These are phyloP conservation scores for Apocheima hispidaria DNA, from an alignment of 2,888 invertebrate genomes.

Conservation along the genomic window DNA sequence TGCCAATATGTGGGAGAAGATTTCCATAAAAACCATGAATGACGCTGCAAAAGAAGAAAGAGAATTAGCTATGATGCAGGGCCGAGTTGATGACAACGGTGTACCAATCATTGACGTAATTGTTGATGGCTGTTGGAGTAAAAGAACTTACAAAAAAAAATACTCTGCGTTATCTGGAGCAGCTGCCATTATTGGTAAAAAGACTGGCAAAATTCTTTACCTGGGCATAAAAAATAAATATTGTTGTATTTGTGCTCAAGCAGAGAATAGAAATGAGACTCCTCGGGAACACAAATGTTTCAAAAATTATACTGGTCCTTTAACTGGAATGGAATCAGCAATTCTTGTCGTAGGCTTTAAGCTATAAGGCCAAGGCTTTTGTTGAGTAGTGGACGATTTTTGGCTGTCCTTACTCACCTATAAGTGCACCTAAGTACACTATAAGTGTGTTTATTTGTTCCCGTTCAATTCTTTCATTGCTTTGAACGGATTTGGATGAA, in stretches of 20 bases:
- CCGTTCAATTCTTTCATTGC: too few relatives aligned
- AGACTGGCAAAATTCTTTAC: conserved; percentile 35
- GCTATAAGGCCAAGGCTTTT: too few relatives aligned
- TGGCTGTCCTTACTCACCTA: too few relatives aligned
- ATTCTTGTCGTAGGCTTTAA: background rate
- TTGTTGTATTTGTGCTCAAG: conserved; percentile 14
- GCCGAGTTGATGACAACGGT: background rate
- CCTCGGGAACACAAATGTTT: conserved; percentile 1
- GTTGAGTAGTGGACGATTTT: too few relatives aligned
- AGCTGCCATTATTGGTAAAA: conserved; percentile 41
- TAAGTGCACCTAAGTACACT: too few relatives aligned
- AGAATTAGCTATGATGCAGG: background rate
- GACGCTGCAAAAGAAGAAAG: background rate
- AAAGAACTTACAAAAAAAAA: conserved; percentile 39
- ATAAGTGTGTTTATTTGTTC: too few relatives aligned
- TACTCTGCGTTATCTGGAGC: conserved; percentile 41
- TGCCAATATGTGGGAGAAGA: background rate
- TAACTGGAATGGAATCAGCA: background rate
- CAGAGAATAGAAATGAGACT: background rate
- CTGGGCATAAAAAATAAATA: conserved; percentile 41
- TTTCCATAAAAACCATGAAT: background rate
- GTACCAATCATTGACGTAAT: background rate
- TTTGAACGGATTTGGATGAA: too few relatives aligned
- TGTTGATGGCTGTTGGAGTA: conserved; percentile 25
- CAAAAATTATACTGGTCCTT: conserved; percentile 6